Evolutionary conservation across 1,140 invertebrate species (phyloP), one percentile per base, ranked within the genome.

Genomic region (Polypedilum pembai): DNA sequence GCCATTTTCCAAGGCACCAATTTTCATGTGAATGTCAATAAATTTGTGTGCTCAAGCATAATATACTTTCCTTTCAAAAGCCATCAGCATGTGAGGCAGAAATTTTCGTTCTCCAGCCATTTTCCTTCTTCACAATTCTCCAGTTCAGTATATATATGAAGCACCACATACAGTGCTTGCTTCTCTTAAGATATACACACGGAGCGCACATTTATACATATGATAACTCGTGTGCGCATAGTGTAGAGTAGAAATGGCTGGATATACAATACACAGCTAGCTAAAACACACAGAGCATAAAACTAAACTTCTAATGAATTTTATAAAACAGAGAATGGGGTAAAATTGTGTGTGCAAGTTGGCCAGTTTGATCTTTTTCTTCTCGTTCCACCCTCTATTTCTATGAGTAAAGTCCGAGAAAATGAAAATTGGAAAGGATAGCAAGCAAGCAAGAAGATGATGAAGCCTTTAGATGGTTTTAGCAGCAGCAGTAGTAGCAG

Each of bases 281-380:
- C 65, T 20, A 69, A 21, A 69, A 69, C 1, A 69, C 20, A 18
- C 20, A 69, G 20, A 69, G 45, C 10, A 18, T 69, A 69, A 69
- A 69, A 69, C 65, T 69, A 69, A 69, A 69, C 65, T 69, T 69
- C 65, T 69, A 69, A 69, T 69, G 65, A 69, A 69, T 69, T 69
- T 69, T 69, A 21, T 69, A 69, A 69, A 69, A 69, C 3, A 8
- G 65, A 8, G 65, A 10, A 18, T 1, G 45, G 10, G 10, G 12
- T n/a, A n/a, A 56, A 56, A 56, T 56, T 33, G 24, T 33, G 24
- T 33, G 24, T 33, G 24, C 24, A 33, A 33, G 24, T 33, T 33
- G 24, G 24, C 24, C 24, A 33, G 24, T 33, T 33, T 33, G 24
- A 33, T 3, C 24, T 33, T 33, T 5, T 33, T 33, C 24, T 33